These are phyloP conservation scores for Phrixothrix hirtus DNA, from an alignment of 2,888 invertebrate genomes.

Conservation along the genomic window DNA sequence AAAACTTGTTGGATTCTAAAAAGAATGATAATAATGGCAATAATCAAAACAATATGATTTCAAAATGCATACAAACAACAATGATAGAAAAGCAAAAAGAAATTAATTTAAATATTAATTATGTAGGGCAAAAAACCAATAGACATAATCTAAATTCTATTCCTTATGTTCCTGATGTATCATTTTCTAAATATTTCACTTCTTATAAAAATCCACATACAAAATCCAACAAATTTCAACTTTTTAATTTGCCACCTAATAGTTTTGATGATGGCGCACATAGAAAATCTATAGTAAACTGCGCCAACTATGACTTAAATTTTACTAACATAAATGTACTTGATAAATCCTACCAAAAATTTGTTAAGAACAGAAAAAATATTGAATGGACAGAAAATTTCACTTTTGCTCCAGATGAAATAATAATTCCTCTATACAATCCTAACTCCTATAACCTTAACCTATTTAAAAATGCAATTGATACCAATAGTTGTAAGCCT, in stretches of 20 bases:
- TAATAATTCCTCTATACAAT: no score
- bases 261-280: no score
- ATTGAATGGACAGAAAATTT: background rate
- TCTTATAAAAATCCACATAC: background rate
- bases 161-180: no score
- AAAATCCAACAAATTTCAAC: no score
- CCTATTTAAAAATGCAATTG: no score
- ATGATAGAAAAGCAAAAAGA: constrained; percentile 10
- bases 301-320: background rate
- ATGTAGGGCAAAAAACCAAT: background rate
- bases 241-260: no score
- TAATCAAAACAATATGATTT: constrained; percentile 8
- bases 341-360: no score
- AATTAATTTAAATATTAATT: constrained; percentile 8
- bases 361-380: background rate
- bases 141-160: background rate
- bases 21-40: background rate
- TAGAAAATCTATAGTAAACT: no score
- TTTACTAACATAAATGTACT: background rate
- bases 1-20: background rate
- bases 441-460: no score
- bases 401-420: background rate
- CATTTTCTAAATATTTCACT: background rate
- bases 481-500: no score
- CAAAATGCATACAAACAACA: constrained; percentile 23